These are phyloP conservation scores for Tenthredo mesomela DNA, from an alignment of 2,888 invertebrate species.

Conservation along the genomic window DNA sequence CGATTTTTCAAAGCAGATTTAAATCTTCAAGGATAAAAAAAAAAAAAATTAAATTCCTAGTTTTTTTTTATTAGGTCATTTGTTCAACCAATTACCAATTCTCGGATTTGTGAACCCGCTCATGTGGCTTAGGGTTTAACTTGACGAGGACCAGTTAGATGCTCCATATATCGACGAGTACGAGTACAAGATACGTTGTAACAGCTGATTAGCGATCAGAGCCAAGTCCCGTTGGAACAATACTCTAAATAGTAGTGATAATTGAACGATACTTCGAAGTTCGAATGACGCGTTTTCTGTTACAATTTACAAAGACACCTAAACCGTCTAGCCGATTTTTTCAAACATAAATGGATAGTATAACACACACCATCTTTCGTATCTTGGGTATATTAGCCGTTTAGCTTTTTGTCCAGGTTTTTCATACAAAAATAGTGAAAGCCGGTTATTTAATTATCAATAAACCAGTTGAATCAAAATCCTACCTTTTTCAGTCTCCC, in stretches of 20 bases:
- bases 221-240: constrained; percentile 69
- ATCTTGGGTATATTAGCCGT: not conserved
- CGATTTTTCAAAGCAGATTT: not conserved
- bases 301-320: not conserved
- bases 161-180: constrained; percentile 29
- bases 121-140: not conserved
- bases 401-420: not conserved
- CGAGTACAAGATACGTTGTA: constrained; percentile 30
- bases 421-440: not conserved
- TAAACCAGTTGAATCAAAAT: not conserved
- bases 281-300: constrained; percentile 21
- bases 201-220: constrained; percentile 45
- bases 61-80: not conserved
- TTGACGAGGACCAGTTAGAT: constrained; percentile 41
- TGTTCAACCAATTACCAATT: constrained; percentile 1
- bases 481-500: not conserved
- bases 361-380: not conserved
- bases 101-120: not conserved
- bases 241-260: constrained; percentile 68
- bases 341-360: not conserved
- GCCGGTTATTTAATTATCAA: not conserved
- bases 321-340: not conserved
- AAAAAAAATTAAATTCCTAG: not conserved
- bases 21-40: not conserved
- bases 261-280: constrained; percentile 56